Conservation (phyloP, 2,113 vertebrate genomes). For the Indicator maculatus region DNA sequence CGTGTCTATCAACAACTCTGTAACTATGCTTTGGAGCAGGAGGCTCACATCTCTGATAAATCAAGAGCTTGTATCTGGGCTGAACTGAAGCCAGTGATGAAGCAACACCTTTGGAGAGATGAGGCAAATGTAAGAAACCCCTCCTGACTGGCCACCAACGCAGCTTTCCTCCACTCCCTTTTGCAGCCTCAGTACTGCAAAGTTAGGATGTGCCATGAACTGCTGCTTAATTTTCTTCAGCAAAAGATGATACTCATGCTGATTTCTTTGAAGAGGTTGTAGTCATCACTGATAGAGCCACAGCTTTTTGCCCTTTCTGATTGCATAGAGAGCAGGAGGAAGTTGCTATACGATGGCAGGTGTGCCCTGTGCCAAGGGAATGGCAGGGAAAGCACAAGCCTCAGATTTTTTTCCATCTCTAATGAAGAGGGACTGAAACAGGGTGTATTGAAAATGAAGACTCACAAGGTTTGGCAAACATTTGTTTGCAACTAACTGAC, state of each 20-base stretch:
- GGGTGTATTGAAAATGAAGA: not conserved
- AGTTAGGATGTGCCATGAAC: not conserved
- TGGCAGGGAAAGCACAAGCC: not conserved
- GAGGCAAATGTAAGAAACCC: not conserved
- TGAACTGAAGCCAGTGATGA: not conserved
- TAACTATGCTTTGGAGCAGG: not conserved
- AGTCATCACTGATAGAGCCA: not conserved
- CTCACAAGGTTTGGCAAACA: not conserved
- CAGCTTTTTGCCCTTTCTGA: not conserved
- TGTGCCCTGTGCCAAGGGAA: not conserved
- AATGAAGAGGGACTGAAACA: not conserved
- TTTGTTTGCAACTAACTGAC: too few species aligned
- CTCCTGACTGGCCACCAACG: not conserved
- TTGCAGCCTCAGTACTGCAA: not conserved
- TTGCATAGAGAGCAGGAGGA: not conserved
- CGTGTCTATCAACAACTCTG: not conserved
- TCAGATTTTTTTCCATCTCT: not conserved
- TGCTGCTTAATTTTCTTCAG: not conserved
- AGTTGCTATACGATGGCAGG: not conserved
- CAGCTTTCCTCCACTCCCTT: not conserved
- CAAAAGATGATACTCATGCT: not conserved
- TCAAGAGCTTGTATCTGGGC: not conserved
- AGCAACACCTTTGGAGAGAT: accelerated
- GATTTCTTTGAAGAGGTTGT: not conserved
- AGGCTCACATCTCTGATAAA: not conserved